These are phyloP conservation scores for Puffinus mauretanicus DNA, from an alignment of 2,113 vertebrate species.

Conservation along the genomic window DNA sequence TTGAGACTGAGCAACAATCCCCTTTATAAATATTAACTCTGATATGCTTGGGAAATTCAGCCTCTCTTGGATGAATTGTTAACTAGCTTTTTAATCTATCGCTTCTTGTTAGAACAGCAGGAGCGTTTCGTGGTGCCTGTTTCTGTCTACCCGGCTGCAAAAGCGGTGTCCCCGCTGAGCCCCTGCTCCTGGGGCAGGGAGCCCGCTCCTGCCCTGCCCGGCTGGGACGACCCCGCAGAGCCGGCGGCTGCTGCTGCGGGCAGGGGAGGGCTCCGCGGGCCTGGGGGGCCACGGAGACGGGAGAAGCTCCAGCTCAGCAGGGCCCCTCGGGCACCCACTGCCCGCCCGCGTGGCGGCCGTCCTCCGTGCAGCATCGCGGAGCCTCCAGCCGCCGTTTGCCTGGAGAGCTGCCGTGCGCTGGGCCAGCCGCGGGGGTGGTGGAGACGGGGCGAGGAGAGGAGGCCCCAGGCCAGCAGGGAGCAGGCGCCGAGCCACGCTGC, in stretches of 20 bases:
- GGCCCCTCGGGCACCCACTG: not conserved
- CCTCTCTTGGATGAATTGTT: slow-evolving; percentile 75
- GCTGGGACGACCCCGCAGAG: not conserved
- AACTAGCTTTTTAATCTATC: slow-evolving; percentile 71
- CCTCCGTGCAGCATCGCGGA: accelerated
- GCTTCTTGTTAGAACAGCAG: slow-evolving; percentile 53
- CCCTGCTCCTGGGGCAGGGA: accelerated
- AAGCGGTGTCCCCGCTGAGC: accelerated
- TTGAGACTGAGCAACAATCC: slow-evolving; percentile 71
- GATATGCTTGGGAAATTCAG: slow-evolving; percentile 71
- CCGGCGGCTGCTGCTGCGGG: not conserved
- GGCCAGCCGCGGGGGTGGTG: not conserved
- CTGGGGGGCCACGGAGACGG: accelerated
- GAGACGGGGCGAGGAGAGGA: not conserved
- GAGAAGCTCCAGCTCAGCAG: not conserved
- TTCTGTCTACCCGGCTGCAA: not conserved
- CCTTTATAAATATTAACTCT: slow-evolving; percentile 79
- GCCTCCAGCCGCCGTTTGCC: not conserved
- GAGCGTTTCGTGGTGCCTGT: not conserved
- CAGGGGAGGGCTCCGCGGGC: not conserved
- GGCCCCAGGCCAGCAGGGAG: not conserved
- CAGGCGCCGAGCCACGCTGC: not conserved
- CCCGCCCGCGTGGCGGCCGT: accelerated
- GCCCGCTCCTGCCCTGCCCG: accelerated
- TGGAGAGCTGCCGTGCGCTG: not conserved